phyloP scores from a whole-genome alignment of 2,888 invertebrate species.

The Hydrotaea diabolus region DNA sequence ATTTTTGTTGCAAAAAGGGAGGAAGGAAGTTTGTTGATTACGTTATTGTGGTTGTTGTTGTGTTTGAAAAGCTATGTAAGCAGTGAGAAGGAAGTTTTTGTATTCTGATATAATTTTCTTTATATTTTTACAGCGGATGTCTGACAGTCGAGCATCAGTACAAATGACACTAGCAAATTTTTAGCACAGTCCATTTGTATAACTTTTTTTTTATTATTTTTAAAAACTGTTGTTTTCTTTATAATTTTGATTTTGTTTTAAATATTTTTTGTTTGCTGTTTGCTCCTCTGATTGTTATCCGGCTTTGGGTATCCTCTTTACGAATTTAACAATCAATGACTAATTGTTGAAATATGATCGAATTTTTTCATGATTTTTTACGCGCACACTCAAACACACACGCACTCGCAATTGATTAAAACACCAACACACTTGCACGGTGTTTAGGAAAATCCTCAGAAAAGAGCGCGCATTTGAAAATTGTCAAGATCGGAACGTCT shows the following conservation, averaged over 20 bases:
- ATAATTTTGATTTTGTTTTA: conserved; percentile 3
- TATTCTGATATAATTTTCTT: too few species aligned
- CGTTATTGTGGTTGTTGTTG: neutral
- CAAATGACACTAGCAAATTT: too few species aligned
- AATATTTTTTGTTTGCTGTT: conserved; percentile 1
- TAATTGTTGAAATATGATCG: conserved; percentile 22
- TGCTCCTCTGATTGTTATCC: conserved; percentile 41
- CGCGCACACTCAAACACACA: conserved; percentile 24
- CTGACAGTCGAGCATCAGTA: too few species aligned
- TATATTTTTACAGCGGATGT: too few species aligned
- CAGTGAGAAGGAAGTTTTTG: too few species aligned
- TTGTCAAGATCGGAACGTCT: neutral
- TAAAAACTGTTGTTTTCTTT: neutral
- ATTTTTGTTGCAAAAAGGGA: conserved; percentile 19
- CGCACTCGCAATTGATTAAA: neutral
- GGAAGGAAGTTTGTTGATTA: neutral
- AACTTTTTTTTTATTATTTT: neutral
- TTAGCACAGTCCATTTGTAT: neutral
- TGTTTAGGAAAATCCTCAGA: neutral
- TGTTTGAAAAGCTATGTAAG: too few species aligned
- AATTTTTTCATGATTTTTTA: conserved; percentile 50
- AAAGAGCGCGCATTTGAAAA: conserved; percentile 33
- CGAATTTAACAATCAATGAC: conserved; percentile 26
- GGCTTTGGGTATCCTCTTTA: conserved; percentile 37
- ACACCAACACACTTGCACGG: neutral